Evolutionary conservation across 2,888 invertebrate genomes (phyloP).

Genomic region (Coenonympha arcania): DNA sequence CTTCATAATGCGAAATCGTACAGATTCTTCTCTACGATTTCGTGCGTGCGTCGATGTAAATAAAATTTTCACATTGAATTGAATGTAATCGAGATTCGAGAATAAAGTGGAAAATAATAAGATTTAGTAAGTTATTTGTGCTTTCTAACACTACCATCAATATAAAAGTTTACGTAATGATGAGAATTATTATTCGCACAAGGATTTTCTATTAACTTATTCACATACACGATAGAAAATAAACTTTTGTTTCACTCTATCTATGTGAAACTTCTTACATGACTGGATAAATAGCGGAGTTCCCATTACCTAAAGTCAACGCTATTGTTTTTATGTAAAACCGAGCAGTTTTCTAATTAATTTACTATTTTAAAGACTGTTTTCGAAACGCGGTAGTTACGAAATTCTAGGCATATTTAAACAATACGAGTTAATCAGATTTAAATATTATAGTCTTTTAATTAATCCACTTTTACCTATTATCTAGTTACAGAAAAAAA

Average conservation of each 20-base stretch:
- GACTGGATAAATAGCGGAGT: conserved; percentile 1
- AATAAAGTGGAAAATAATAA: no score
- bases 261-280: conserved; percentile 6
- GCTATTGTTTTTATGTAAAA: conserved; percentile 68
- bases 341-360: conserved; percentile 60
- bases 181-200: background rate
- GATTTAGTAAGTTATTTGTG: no score
- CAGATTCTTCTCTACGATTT: no score
- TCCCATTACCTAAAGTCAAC: conserved; percentile 68
- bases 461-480: conserved; percentile 14
- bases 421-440: conserved; percentile 21
- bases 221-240: background rate
- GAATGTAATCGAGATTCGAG: no score
- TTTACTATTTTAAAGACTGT: conserved; percentile 40
- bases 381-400: conserved; percentile 36
- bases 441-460: conserved; percentile 17
- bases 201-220: background rate
- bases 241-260: conserved; percentile 1
- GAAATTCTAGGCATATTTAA: conserved; percentile 30
- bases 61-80: no score
- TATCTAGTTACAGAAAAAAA: background rate
- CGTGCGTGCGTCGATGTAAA: no score
- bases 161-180: background rate
- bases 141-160: no score
- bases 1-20: no score